Conservation (phyloP, 1,140 invertebrate genomes). For the Orius insidiosus region DNA sequence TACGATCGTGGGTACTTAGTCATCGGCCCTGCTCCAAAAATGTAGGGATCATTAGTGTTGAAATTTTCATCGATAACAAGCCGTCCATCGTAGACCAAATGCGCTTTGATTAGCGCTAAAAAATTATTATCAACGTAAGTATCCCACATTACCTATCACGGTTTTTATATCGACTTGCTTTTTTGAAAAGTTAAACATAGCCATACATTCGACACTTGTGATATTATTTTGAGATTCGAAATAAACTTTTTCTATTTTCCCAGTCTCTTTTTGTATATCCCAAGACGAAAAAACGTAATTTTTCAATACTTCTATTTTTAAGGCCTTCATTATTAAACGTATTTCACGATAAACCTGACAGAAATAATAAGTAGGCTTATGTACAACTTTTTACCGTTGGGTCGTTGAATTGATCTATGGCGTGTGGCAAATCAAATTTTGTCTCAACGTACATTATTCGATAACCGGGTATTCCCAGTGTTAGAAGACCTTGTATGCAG, state of each 20-base stretch:
- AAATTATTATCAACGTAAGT: not conserved
- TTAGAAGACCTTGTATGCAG: conserved; percentile 35
- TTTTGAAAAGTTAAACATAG: too few species aligned
- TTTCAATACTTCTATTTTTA: not conserved
- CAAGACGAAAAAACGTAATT: not conserved
- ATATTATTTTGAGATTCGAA: too few species aligned
- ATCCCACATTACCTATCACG: too few species aligned
- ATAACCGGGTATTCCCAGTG: conserved; percentile 30
- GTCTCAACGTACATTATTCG: conserved; percentile 36
- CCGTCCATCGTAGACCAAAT: conserved; percentile 49
- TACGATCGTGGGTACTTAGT: conserved; percentile 40
- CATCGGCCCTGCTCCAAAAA: conserved; percentile 48
- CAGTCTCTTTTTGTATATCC: not conserved
- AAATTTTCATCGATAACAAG: conserved; percentile 47
- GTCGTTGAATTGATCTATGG: conserved; percentile 4
- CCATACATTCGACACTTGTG: too few species aligned
- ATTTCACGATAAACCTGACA: conserved; percentile 5
- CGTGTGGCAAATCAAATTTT: conserved; percentile 23
- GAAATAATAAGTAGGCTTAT: not conserved
- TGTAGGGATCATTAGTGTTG: conserved; percentile 47
- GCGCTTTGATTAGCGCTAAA: conserved; percentile 44
- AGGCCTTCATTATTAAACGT: not conserved
- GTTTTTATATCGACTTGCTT: too few species aligned
- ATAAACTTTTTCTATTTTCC: too few species aligned
- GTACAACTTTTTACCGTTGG: conserved; percentile 4